A percentile compares a stretch with the other conserved stretches of the same genome.
Conservation (phyloP, 2,888 invertebrate species). For the Conistra vaccinii region DNA sequence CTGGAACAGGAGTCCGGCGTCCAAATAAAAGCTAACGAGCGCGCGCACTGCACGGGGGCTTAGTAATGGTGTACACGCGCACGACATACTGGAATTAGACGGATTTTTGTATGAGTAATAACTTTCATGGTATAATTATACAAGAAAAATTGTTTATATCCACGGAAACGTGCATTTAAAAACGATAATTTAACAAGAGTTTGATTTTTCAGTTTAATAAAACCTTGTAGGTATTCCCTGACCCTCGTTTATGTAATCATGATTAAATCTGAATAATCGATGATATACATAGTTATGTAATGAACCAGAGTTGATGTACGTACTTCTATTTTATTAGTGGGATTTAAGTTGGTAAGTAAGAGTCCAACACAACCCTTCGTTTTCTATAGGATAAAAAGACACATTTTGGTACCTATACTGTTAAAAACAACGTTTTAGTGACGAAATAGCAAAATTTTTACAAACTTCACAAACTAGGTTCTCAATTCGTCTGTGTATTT, state of each 20-base stretch:
- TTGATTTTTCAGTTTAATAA: not conserved
- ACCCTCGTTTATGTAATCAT: not conserved
- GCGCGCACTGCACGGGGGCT: slow-evolving; percentile 82
- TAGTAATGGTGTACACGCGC: slow-evolving; percentile 85
- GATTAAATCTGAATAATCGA: not conserved
- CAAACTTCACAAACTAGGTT: not conserved
- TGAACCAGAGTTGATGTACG: not conserved
- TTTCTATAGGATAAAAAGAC: not conserved
- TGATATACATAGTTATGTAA: not conserved
- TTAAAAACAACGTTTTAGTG: not conserved
- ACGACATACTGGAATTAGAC: slow-evolving; percentile 59
- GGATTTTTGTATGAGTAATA: not conserved
- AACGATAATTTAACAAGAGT: not conserved
- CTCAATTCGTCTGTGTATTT: not conserved
- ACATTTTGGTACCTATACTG: not conserved
- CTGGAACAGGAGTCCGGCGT: slow-evolving; percentile 88
- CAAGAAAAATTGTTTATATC: not conserved
- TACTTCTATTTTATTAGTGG: not conserved
- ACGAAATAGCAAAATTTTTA: not conserved
- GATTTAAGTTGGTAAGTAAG: not conserved
- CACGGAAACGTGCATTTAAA: not conserved
- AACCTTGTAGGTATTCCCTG: too few species aligned
- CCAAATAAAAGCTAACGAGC: slow-evolving; percentile 90
- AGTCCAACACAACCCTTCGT: not conserved
- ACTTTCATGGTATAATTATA: not conserved